Evolutionary conservation across 1,140 invertebrate genomes (phyloP).

Genomic region (Hylaeus volcanicus): DNA sequence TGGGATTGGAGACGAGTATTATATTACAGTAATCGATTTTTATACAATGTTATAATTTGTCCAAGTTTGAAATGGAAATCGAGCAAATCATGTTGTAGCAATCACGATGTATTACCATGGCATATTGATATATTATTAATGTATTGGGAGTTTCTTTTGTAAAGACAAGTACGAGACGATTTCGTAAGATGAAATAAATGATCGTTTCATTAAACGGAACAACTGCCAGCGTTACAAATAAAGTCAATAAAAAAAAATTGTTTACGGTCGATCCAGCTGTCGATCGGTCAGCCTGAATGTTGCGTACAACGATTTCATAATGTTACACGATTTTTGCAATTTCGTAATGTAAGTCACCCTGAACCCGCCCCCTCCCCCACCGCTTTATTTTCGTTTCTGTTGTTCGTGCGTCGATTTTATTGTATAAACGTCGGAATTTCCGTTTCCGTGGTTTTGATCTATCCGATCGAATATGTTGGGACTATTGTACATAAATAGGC

Average conservation of each 20-base stretch:
- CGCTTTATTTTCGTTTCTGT: conserved; percentile 4
- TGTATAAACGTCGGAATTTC: conserved; percentile 34
- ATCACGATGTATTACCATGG: neutral
- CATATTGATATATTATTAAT: too few species aligned
- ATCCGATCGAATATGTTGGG: conserved; percentile 68
- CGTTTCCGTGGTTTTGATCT: conserved; percentile 56
- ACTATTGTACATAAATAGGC: conserved; percentile 72
- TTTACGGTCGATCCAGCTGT: conserved; percentile 29
- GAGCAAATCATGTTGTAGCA: too few species aligned
- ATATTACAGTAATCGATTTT: neutral
- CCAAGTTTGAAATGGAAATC: neutral
- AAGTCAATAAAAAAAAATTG: conserved; percentile 20
- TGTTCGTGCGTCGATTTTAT: conserved; percentile 19
- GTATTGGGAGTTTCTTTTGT: neutral
- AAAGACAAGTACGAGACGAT: neutral
- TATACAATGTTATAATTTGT: neutral
- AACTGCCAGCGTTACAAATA: conserved; percentile 37
- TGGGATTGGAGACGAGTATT: neutral
- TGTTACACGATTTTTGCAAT: conserved; percentile 39
- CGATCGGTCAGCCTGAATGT: conserved; percentile 32
- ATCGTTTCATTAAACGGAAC: neutral
- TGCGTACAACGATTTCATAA: conserved; percentile 40
- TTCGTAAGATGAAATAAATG: neutral
- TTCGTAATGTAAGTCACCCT: conserved; percentile 15
- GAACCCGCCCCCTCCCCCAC: neutral